Evolutionary conservation across 1,140 invertebrate genomes (phyloP).

Genomic region (Rhyzopertha dominica): DNA sequence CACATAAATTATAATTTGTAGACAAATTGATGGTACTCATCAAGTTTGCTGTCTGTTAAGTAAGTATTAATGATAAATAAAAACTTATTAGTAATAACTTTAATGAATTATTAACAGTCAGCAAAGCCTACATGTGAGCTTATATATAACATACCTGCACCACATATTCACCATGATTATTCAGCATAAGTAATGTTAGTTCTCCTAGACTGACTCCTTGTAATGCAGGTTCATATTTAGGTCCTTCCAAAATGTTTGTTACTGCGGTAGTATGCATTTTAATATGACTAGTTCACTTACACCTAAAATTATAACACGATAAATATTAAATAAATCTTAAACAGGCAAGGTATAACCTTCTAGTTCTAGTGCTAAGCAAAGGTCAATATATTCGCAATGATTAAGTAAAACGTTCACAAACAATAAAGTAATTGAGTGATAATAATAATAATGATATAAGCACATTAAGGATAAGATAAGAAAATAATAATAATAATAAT

Average conservation of each 20-base stretch:
- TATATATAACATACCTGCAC: slow-evolving; percentile 36
- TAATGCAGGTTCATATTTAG: slow-evolving; percentile 29
- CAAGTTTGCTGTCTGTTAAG: background rate
- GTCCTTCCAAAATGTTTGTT: slow-evolving; percentile 33
- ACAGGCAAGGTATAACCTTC: background rate
- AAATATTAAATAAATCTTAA: slow-evolving; percentile 7
- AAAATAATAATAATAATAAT: too few species aligned
- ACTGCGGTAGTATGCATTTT: too few species aligned
- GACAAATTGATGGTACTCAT: background rate
- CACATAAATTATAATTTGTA: slow-evolving; percentile 10
- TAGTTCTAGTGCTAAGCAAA: background rate
- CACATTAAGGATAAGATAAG: too few species aligned
- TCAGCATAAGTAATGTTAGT: slow-evolving; percentile 29
- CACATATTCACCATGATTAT: slow-evolving; percentile 33
- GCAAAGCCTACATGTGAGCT: background rate
- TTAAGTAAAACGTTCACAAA: too few species aligned
- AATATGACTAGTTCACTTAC: too few species aligned
- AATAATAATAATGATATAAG: too few species aligned
- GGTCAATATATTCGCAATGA: too few species aligned
- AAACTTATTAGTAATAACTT: slow-evolving; percentile 3
- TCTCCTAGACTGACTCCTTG: slow-evolving; percentile 33
- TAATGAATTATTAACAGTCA: background rate
- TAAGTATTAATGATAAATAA: slow-evolving; percentile 3
- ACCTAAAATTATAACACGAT: too few species aligned
- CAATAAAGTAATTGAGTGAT: too few species aligned